A percentile compares a stretch with the other conserved stretches of the same genome.
Evolutionary conservation across 2,888 invertebrate genomes (phyloP).

Genomic region (Papilio elwesi): DNA sequence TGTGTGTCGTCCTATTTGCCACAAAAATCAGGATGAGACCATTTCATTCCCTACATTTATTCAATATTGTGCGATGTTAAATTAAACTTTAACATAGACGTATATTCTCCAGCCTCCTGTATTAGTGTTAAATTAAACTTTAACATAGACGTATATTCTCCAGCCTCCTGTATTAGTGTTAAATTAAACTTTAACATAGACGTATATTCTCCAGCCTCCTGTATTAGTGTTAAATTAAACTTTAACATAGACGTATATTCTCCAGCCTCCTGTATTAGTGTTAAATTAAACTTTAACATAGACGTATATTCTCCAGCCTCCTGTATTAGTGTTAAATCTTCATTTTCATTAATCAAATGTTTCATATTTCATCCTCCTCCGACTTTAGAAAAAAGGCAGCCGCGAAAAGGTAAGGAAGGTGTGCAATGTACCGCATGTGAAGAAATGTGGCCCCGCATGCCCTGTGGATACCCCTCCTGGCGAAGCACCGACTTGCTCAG

Average conservation of each 20-base stretch:
- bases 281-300: neutral
- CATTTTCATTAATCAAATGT: slow-evolving; percentile 81
- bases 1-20: neutral
- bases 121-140: slow-evolving; percentile 44
- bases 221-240: slow-evolving; percentile 44
- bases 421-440: slow-evolving; percentile 75
- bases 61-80: neutral
- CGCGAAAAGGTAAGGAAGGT: slow-evolving; percentile 91
- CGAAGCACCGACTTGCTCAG: slow-evolving; percentile 43
- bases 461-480: slow-evolving; percentile 64
- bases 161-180: slow-evolving; percentile 29
- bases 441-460: slow-evolving; percentile 76
- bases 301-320: neutral
- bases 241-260: neutral
- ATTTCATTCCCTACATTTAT: slow-evolving; percentile 8
- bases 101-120: slow-evolving; percentile 11
- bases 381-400: slow-evolving; percentile 93
- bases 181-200: slow-evolving; percentile 41
- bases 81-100: neutral
- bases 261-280: slow-evolving; percentile 16
- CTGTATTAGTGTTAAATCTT: slow-evolving; percentile 50
- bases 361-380: slow-evolving; percentile 83
- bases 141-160: neutral
- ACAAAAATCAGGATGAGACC: neutral
- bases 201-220: slow-evolving; percentile 6